A percentile compares a stretch with the other conserved stretches of the same genome.
Conservation (phyloP, 2,113 vertebrate species). For the Erpornis zantholeuca region DNA sequence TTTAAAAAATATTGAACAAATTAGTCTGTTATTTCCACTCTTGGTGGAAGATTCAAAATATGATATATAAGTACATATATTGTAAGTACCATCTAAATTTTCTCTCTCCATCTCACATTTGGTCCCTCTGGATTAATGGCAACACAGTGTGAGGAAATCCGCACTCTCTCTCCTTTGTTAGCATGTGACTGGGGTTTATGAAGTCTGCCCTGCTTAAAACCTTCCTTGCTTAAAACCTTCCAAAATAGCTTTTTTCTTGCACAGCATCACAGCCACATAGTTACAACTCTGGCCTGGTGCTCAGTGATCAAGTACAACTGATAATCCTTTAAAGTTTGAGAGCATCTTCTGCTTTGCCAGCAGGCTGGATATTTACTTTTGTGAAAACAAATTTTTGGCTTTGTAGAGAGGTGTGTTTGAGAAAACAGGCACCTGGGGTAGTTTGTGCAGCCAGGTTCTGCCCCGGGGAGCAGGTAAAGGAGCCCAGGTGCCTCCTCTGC, state of each 20-base stretch:
- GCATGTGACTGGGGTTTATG: background rate
- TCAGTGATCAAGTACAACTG: background rate
- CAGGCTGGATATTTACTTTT: background rate
- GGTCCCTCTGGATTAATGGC: background rate
- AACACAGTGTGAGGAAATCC: background rate
- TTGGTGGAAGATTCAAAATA: background rate
- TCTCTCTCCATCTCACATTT: background rate
- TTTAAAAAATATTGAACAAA: background rate
- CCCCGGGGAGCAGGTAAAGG: accelerated
- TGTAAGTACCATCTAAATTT: background rate
- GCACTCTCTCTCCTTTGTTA: background rate
- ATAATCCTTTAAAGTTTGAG: background rate
- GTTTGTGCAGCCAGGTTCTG: background rate
- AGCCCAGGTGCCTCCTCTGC: background rate
- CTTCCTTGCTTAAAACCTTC: background rate
- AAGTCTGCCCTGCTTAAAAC: background rate
- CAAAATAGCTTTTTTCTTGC: background rate
- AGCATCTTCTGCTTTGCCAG: background rate
- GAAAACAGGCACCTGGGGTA: background rate
- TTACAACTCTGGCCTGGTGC: background rate
- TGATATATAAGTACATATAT: background rate
- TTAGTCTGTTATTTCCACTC: background rate
- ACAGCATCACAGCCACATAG: background rate
- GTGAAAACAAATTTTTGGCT: background rate
- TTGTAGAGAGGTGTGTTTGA: background rate